These are phyloP conservation scores for Sciurus niger DNA, from an alignment of 2,113 vertebrate species.

Conservation along the genomic window DNA sequence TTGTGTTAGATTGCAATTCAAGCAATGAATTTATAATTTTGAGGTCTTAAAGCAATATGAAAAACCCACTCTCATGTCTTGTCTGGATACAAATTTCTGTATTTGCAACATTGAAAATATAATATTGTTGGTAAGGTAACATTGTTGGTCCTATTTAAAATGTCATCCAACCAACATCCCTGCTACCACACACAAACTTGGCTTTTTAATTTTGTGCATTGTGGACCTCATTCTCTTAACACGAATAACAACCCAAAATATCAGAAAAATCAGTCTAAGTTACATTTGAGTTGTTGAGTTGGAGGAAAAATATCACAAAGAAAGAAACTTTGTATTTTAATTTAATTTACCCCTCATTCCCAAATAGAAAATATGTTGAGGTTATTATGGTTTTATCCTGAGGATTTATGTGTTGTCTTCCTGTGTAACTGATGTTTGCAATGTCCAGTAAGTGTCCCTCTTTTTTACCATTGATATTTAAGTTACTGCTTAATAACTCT, in stretches of 20 bases:
- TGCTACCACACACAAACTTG: background rate
- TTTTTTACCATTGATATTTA: constrained; percentile 20
- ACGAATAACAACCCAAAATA: background rate
- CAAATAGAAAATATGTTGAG: background rate
- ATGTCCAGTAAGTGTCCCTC: background rate
- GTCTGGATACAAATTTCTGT: background rate
- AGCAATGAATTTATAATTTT: background rate
- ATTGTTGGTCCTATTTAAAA: background rate
- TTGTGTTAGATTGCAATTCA: background rate
- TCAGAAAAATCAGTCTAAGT: background rate
- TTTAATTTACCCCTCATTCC: background rate
- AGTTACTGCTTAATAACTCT: background rate
- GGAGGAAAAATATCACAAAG: background rate
- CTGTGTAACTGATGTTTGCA: background rate
- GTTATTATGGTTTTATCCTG: background rate
- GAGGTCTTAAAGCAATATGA: background rate
- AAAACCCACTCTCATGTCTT: background rate
- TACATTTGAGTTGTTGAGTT: background rate
- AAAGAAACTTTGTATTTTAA: background rate
- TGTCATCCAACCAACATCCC: background rate
- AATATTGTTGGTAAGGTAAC: background rate
- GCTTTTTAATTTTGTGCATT: background rate
- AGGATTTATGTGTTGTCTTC: background rate
- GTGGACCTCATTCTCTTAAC: background rate
- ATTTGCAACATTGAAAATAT: background rate